phyloP scores from a whole-genome alignment of 2,113 vertebrate species.

The Trichomycterus rosablanca region DNA sequence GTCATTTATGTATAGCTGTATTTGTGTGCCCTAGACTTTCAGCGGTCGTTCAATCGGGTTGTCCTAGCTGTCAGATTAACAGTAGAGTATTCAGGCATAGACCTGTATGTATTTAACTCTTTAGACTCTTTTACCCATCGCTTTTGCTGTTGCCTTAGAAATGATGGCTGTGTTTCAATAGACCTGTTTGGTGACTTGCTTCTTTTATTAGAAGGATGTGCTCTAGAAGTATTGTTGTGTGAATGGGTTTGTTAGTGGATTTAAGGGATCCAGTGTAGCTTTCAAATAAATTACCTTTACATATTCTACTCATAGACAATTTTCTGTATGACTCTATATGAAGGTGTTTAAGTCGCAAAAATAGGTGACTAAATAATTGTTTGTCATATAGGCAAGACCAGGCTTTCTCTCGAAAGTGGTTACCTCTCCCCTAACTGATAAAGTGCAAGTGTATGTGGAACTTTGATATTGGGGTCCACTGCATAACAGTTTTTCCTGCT shows the following conservation, averaged over 20 bases:
- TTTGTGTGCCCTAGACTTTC: slow-evolving; percentile 13
- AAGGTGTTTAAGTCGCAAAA: too few relatives aligned
- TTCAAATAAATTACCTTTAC: too few relatives aligned
- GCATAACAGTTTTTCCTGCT: too few relatives aligned
- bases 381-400: too few relatives aligned
- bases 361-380: too few relatives aligned
- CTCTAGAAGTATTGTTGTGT: background rate
- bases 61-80: slow-evolving; percentile 27
- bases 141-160: slow-evolving; percentile 39
- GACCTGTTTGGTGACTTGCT: background rate
- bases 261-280: too few relatives aligned
- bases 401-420: too few relatives aligned
- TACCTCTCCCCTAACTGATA: too few relatives aligned
- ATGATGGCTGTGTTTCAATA: slow-evolving; percentile 28
- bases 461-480: too few relatives aligned
- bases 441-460: too few relatives aligned
- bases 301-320: too few relatives aligned
- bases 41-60: slow-evolving; percentile 3
- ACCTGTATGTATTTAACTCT: slow-evolving; percentile 15
- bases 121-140: slow-evolving; percentile 15
- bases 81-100: slow-evolving; percentile 23
- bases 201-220: background rate
- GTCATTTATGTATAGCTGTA: slow-evolving; percentile 33
- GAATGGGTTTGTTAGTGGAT: background rate
- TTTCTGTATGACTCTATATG: too few relatives aligned